Conservation (phyloP, 2,797 vertebrate species). For the Lithobates sylvaticus region DNA sequence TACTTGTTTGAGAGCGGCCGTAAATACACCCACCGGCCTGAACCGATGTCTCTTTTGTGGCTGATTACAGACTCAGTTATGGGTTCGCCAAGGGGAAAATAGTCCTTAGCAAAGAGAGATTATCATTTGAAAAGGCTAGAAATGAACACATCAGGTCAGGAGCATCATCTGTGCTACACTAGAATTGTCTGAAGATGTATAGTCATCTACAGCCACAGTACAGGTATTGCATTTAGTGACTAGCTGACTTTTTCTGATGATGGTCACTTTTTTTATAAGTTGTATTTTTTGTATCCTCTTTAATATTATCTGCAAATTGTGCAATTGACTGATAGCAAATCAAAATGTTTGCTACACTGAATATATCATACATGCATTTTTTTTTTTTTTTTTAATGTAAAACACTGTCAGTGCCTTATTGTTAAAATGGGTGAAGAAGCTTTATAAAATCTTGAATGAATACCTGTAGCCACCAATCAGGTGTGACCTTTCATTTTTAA, state of each 20-base stretch:
- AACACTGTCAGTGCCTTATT: too few species aligned
- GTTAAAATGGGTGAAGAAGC: too few species aligned
- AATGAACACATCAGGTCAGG: conserved; percentile 47
- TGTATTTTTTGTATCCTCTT: not conserved
- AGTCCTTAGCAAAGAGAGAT: conserved; percentile 57
- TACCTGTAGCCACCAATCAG: too few species aligned
- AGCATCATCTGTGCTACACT: conserved; percentile 14
- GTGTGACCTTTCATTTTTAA: too few species aligned
- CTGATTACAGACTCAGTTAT: conserved; percentile 59
- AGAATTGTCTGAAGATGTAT: conserved; percentile 19
- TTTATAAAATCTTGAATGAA: too few species aligned
- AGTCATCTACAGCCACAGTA: not conserved
- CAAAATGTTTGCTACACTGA: too few species aligned
- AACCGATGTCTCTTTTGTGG: conserved; percentile 61
- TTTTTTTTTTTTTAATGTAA: too few species aligned
- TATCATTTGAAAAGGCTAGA: conserved; percentile 52
- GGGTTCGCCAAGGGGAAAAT: conserved; percentile 50
- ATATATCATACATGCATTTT: too few species aligned
- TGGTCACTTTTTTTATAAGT: not conserved
- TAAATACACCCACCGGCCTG: conserved; percentile 58
- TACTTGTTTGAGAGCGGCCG: conserved; percentile 47
- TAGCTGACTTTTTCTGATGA: not conserved
- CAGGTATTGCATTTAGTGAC: not conserved
- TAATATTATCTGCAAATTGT: not conserved
- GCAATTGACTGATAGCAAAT: too few species aligned